These are phyloP conservation scores for Petrolisthes cinctipes DNA, from an alignment of 2,888 invertebrate species.

Conservation along the genomic window DNA sequence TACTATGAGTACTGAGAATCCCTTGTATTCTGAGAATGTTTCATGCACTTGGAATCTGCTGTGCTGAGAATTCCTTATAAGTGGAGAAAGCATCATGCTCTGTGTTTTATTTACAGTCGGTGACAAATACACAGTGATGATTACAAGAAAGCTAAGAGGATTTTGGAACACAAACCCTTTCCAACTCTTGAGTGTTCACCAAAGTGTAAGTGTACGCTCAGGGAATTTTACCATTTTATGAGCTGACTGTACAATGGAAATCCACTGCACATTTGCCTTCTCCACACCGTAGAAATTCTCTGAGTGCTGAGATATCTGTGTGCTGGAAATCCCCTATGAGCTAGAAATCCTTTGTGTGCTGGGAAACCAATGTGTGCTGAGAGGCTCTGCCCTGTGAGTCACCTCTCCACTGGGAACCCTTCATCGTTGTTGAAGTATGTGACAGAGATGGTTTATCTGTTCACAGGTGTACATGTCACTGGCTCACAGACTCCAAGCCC, in stretches of 20 bases:
- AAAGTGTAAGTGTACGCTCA: neutral
- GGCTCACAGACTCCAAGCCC: conserved; percentile 41
- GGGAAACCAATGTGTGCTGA: neutral
- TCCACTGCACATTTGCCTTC: neutral
- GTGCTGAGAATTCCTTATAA: neutral
- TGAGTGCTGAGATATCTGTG: neutral
- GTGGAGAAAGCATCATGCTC: neutral
- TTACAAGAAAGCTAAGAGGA: too few relatives aligned
- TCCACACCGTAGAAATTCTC: neutral
- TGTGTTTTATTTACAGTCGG: too few relatives aligned
- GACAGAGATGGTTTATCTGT: conserved; percentile 47
- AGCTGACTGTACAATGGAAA: neutral
- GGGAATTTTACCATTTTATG: neutral
- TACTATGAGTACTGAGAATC: neutral
- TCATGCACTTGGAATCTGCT: neutral
- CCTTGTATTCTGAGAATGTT: neutral
- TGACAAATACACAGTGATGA: too few relatives aligned
- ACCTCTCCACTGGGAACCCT: conserved; percentile 11
- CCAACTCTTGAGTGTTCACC: neutral
- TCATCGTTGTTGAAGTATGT: conserved; percentile 53
- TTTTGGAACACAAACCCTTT: neutral
- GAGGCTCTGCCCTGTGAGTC: conserved; percentile 7
- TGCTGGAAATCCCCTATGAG: conserved; percentile 1
- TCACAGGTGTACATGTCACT: conserved; percentile 39
- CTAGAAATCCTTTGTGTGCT: neutral